A percentile compares a stretch with the other conserved stretches of the same genome.
Evolutionary conservation across 2,113 vertebrate genomes (phyloP).

Genomic region (Oophaga pumilio): DNA sequence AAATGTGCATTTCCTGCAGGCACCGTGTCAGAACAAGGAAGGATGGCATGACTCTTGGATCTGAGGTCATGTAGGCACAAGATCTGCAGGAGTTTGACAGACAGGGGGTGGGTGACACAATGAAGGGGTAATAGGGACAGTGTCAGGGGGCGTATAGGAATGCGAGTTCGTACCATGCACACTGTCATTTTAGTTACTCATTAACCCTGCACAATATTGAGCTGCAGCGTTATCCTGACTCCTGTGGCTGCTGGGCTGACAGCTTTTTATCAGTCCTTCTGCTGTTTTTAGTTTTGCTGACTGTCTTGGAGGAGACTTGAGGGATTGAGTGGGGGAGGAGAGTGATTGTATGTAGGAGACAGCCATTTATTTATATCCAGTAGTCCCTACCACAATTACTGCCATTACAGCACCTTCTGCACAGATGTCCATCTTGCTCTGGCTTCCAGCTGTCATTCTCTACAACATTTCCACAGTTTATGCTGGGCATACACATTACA

Average conservation of each 20-base stretch:
- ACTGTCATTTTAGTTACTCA: constrained; percentile 34
- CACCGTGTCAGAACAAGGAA: background rate
- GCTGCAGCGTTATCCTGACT: constrained; percentile 10
- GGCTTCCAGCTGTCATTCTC: background rate
- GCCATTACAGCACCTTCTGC: background rate
- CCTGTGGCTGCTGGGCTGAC: constrained; percentile 14
- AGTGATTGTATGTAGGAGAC: constrained; percentile 14
- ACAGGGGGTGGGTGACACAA: constrained; percentile 7
- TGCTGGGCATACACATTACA: background rate
- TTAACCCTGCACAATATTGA: constrained; percentile 36
- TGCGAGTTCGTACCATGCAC: background rate
- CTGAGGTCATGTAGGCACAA: background rate
- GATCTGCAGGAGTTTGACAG: background rate
- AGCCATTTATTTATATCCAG: constrained; percentile 35
- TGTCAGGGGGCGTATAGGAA: constrained; percentile 39
- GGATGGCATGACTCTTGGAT: background rate
- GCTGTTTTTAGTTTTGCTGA: constrained; percentile 37
- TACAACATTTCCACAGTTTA: background rate
- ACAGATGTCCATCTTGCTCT: background rate
- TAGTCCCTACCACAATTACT: background rate
- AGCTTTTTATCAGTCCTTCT: constrained; percentile 10
- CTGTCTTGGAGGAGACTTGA: constrained; percentile 15
- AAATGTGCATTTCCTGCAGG: background rate
- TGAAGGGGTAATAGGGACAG: background rate
- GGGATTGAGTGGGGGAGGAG: constrained; percentile 14